Percentiles rank a stretch among this genome's conserved stretches.
These are phyloP conservation scores for Carduelis carduelis DNA, from an alignment of 2,797 vertebrate genomes.

Conservation along the genomic window DNA sequence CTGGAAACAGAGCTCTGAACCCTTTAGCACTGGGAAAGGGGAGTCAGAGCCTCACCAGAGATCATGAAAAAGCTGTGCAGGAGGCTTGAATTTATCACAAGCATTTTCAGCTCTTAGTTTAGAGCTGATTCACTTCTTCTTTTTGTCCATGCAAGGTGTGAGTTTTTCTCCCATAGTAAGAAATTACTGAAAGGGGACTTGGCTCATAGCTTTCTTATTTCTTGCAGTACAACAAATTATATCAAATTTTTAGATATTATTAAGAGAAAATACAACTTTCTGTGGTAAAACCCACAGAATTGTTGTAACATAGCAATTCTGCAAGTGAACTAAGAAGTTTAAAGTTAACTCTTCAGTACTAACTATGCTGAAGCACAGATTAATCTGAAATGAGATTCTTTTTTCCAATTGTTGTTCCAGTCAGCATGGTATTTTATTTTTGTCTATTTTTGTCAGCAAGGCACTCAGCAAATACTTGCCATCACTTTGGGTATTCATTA, in stretches of 20 bases:
- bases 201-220: background rate
- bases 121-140: background rate
- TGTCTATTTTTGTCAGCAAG: slow-evolving; percentile 48
- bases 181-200: background rate
- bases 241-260: background rate
- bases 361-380: background rate
- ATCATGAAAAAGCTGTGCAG: background rate
- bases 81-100: background rate
- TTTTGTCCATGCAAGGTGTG: background rate
- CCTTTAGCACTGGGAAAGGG: background rate
- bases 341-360: background rate
- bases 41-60: background rate
- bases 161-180: background rate
- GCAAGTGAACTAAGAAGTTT: background rate
- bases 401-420: slow-evolving; percentile 18
- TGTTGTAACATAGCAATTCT: background rate
- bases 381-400: slow-evolving; percentile 16
- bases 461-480: slow-evolving; percentile 45
- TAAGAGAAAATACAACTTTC: background rate
- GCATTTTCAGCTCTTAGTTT: background rate
- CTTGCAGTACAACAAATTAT: background rate
- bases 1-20: background rate
- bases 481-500: slow-evolving; percentile 46
- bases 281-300: background rate
- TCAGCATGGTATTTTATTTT: slow-evolving; percentile 16